These are phyloP conservation scores for Lycaon pictus DNA, from an alignment of 2,113 vertebrate species.

Conservation along the genomic window DNA sequence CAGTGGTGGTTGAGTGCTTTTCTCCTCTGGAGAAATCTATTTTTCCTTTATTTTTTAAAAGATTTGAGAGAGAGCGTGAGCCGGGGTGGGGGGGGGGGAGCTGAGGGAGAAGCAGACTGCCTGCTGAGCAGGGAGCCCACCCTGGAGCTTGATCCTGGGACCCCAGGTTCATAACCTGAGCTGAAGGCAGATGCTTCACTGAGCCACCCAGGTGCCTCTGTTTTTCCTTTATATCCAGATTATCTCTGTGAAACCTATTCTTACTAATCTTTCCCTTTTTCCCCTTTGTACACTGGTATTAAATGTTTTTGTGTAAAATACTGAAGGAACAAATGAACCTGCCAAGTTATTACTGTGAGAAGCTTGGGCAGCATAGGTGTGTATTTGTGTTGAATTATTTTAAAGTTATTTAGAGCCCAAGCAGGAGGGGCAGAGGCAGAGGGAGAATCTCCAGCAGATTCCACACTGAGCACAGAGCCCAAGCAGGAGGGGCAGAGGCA, in stretches of 20 bases:
- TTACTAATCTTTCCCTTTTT: neutral
- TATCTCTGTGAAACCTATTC: neutral
- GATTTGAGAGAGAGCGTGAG: neutral
- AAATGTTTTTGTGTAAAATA: neutral
- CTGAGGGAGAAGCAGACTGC: neutral
- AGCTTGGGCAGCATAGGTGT: neutral
- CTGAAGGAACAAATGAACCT: neutral
- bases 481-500: neutral
- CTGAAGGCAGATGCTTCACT: neutral
- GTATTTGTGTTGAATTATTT: neutral
- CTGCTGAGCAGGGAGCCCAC: too few species aligned
- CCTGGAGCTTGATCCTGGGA: too few species aligned
- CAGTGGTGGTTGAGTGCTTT: neutral
- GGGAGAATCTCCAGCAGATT: too few species aligned
- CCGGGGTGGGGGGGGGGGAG: too few species aligned
- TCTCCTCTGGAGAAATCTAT: neutral
- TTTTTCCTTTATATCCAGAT: neutral
- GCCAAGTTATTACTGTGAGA: neutral
- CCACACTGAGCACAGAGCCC: too few species aligned
- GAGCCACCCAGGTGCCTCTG: neutral
- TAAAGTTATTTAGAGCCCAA: neutral
- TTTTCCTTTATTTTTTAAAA: neutral
- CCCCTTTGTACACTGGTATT: neutral
- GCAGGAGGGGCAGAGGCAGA: too few species aligned
- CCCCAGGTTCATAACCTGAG: neutral